A percentile compares a stretch with the other conserved stretches of the same genome.
Evolutionary conservation across 2,797 vertebrate genomes (phyloP).

Genomic region (Tinamus major): DNA sequence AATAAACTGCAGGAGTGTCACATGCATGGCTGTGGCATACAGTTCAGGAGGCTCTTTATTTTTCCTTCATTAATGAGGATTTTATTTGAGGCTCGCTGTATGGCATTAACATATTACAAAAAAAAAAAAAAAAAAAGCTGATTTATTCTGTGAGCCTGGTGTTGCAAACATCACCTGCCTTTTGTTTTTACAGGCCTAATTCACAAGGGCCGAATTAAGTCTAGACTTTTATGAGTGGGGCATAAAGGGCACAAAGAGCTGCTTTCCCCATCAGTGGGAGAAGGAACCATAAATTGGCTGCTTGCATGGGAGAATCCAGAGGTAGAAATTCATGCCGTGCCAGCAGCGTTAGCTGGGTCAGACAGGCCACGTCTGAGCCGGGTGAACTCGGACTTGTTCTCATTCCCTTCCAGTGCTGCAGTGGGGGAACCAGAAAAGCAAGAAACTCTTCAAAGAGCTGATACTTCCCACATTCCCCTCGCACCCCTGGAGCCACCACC

Average conservation of each 20-base stretch:
- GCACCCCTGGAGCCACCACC: neutral
- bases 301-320: slow-evolving; percentile 45
- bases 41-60: slow-evolving; percentile 31
- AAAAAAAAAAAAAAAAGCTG: neutral
- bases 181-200: slow-evolving; percentile 59
- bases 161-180: slow-evolving; percentile 53
- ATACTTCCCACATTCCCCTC: neutral
- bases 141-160: slow-evolving; percentile 32
- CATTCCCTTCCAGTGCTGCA: neutral
- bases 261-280: slow-evolving; percentile 28
- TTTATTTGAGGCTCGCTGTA: slow-evolving; percentile 68
- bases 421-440: neutral
- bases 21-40: slow-evolving; percentile 36
- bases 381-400: neutral
- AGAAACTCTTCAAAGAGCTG: neutral
- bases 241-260: slow-evolving; percentile 33
- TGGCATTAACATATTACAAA: slow-evolving; percentile 58
- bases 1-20: slow-evolving; percentile 58
- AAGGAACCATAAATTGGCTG: slow-evolving; percentile 58
- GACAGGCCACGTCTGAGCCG: neutral
- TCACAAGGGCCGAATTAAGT: slow-evolving; percentile 56
- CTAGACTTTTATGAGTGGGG: slow-evolving; percentile 48
- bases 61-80: slow-evolving; percentile 68
- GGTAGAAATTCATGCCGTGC: slow-evolving; percentile 36
- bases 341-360: slow-evolving; percentile 52